Base-by-base conservation (phyloP, 2,797 vertebrate species). In the Tapera naevia region DNA sequence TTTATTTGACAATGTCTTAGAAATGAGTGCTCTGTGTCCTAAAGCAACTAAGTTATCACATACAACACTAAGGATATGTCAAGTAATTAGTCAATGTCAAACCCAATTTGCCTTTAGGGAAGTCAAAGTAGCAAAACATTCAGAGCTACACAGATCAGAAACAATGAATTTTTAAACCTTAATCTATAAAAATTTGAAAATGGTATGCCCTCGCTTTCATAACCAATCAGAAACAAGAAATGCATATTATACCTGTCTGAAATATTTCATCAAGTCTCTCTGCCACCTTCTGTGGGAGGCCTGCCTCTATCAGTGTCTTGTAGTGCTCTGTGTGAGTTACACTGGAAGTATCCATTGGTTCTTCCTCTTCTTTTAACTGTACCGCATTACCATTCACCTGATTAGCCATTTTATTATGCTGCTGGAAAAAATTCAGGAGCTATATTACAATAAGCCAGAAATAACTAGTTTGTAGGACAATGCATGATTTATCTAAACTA, bases 221-320 rank as follows among this genome's bases (percentile, higher is more conserved):
- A 98, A 98, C 97, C 98, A 98, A 91, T 98, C 98, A 98, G 98
- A 98, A 98, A 98, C 97, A 98, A 98, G 98, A 98, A 98, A 98
- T 98, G 98, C 97, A 98, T 98, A 98, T 98, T 98, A 98, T 97
- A 99, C 99, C 99, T 98, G 99, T 99, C 98, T 99, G 99, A 98
- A 99, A 99, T 98, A 99, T 99, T 98, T 99, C 99, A 98, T 99
- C 99, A 97, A 99, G 98, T 98, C 99, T 99, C 97, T 99, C 99
- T 93, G 99, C 99, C 97, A 99, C 99, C 98, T 99, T 99, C 98
- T 99, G 99, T 73, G 99, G 98, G 96, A 99, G 98, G 89, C 99
- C 99, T 86, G 99, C 99, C 96, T 99, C 98, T 94, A 99, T 98
- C 96, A 99, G 99, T 80, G 98, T 99, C 98, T 99, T 98, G 98